Conservation (phyloP, 2,113 vertebrate species). For the Platysteira castanea region DNA sequence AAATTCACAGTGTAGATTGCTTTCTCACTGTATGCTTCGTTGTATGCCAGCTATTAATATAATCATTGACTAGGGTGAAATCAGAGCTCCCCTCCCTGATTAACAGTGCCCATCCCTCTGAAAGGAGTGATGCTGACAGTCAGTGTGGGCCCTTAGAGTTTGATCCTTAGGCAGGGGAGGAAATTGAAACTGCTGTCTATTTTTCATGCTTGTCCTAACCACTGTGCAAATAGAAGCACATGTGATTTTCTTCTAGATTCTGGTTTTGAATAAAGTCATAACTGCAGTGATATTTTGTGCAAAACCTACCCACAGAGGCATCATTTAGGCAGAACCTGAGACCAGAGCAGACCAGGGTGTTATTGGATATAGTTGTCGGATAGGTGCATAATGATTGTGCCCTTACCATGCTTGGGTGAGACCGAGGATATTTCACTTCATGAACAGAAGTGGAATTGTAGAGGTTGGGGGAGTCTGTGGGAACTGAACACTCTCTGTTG, state of each 20-base stretch:
- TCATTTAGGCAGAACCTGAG: background rate
- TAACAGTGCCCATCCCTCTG: background rate
- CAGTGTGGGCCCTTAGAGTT: accelerated
- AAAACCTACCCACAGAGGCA: background rate
- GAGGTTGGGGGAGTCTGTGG: background rate
- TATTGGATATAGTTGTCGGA: background rate
- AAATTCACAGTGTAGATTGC: background rate
- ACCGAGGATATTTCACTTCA: accelerated
- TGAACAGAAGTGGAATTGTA: background rate
- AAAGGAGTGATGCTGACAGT: background rate
- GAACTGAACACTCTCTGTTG: background rate
- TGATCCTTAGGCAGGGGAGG: background rate
- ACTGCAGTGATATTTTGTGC: background rate
- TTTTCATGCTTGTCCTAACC: background rate
- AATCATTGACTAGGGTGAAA: background rate
- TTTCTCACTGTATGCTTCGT: background rate
- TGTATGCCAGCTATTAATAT: background rate
- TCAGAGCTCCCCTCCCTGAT: background rate
- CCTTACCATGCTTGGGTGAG: background rate
- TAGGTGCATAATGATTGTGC: background rate
- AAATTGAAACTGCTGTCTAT: background rate
- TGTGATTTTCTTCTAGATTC: background rate
- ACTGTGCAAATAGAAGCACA: background rate
- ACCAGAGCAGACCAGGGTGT: background rate
- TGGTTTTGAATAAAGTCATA: background rate